These are phyloP conservation scores for Frieseomelitta varia DNA, from an alignment of 1,140 invertebrate species.

Conservation along the genomic window DNA sequence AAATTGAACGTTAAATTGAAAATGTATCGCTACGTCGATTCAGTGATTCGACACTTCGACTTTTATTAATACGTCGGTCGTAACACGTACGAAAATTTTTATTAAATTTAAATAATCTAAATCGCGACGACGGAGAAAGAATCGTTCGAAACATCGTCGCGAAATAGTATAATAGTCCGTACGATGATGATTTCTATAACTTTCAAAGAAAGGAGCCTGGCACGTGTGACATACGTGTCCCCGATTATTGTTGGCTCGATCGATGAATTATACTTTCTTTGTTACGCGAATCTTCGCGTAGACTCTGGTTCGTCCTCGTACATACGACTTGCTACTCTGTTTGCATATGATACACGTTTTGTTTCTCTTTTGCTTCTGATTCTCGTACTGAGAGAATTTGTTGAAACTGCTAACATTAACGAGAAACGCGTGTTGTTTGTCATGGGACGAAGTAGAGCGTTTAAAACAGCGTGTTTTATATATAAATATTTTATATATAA, in stretches of 20 bases:
- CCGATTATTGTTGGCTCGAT: constrained; percentile 41
- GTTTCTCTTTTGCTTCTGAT: background rate
- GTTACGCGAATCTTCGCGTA: constrained; percentile 53
- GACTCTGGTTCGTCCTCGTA: constrained; percentile 51
- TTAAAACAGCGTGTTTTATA: background rate
- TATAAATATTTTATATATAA: no score
- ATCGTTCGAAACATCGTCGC: no score
- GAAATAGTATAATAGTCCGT: no score
- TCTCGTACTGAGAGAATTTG: constrained; percentile 55
- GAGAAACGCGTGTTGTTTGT: background rate
- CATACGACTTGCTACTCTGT: constrained; percentile 34
- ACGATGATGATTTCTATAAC: background rate
- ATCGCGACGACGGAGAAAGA: background rate
- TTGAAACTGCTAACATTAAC: background rate
- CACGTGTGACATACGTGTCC: background rate
- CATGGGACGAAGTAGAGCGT: background rate
- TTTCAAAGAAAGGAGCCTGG: constrained; percentile 18
- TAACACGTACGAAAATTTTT: background rate
- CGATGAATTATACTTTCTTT: constrained; percentile 67
- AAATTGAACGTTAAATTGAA: background rate
- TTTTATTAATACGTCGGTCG: background rate
- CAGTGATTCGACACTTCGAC: background rate
- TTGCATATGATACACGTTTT: constrained; percentile 30
- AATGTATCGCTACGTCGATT: background rate
- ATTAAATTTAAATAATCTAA: background rate